Base-by-base conservation (phyloP, 2,797 vertebrate species). In the Thaleichthys pacificus region DNA sequence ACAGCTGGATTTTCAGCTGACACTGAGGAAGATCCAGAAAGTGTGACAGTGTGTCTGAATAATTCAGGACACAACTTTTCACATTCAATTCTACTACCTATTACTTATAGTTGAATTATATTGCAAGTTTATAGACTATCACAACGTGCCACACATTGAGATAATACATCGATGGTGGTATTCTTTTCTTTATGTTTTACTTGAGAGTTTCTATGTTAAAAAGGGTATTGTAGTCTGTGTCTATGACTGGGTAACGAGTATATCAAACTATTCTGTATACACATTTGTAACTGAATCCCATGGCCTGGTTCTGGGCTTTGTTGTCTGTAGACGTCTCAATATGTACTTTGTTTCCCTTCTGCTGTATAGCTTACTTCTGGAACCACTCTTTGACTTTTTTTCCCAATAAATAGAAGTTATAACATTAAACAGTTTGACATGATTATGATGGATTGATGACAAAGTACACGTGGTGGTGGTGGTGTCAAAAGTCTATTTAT, bases 1-100 rank as follows among this genome's bases (percentile, higher is more conserved):
- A 28, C 0, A 9, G 0, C 1, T 14, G 5, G 1, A 28, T 8
- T 74, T 85, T 67, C 56, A 0, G 0, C 49, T 89, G 6, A 75
- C 72, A 0, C 5, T 88, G 0, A 87, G 74, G 75, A 79, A 70
- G 3, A 28, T 87, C 74, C 72, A 63, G 51, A 73, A 38, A 61
- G 8, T 72, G 30, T 47, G 35, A 42, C 2, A 51, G 22, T 15
- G 24, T 21, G 42, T 42, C 32, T n/a, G 8, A 38, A 11, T 38
- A 38, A 38, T 38, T 38, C 35, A 38, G 8, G 35, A 38, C 35
- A 38, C 35, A 62, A 15, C 1, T 62, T 62, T 26, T 61, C 26
- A 61, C 26, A 14, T 5, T 17, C 3, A 15, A n/a, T 19, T 56
- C 51, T 56, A 56, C 12, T 2, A 56, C 19, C 15, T 4, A 61